Evolutionary conservation across 2,113 vertebrate species (phyloP).

Genomic region (Ploceus nigricollis): DNA sequence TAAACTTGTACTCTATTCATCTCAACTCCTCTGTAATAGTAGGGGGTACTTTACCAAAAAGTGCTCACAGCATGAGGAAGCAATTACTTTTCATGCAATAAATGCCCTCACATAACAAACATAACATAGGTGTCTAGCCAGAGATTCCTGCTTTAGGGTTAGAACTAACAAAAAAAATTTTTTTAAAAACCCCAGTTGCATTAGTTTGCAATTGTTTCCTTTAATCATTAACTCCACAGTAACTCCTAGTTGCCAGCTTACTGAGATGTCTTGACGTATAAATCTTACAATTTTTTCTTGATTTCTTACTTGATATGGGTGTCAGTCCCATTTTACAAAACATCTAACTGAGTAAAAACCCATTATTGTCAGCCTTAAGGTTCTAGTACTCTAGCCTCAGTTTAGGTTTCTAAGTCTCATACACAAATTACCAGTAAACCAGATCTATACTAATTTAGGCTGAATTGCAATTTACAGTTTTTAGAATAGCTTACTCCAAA

Average conservation of each 20-base stretch:
- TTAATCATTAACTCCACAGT: neutral
- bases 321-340: neutral
- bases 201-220: neutral
- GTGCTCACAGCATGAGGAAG: neutral
- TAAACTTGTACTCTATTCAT: neutral
- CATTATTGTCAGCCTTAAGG: neutral
- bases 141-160: neutral
- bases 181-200: neutral
- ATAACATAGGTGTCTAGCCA: neutral
- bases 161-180: neutral
- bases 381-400: neutral
- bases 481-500: neutral
- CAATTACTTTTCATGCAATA: neutral
- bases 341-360: neutral
- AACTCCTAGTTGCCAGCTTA: neutral
- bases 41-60: neutral
- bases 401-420: neutral
- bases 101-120: neutral
- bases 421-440: neutral
- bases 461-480: neutral
- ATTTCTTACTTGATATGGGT: neutral
- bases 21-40: neutral
- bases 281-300: neutral
- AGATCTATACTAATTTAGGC: neutral
- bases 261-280: neutral